Conservation (phyloP, 2,888 invertebrate genomes). For the Agrochola lota region DNA sequence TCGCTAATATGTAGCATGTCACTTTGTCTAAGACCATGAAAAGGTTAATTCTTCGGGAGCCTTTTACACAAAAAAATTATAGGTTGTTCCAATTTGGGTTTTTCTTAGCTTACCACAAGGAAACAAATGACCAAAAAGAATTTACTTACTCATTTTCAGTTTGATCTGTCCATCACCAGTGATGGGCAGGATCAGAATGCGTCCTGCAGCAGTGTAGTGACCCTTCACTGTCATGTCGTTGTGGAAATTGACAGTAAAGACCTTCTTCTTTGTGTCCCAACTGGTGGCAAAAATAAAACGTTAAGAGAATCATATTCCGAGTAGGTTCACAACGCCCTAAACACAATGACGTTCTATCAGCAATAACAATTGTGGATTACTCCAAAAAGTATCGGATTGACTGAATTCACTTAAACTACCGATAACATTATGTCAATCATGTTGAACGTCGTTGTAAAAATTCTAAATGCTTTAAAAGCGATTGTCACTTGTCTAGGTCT, state of each 20-base stretch:
- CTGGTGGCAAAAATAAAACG: slow-evolving; percentile 9
- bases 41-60: neutral
- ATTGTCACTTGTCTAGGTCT: no score
- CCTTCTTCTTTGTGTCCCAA: slow-evolving; percentile 58
- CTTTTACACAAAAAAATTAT: no score
- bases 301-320: no score
- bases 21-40: neutral
- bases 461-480: no score
- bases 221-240: slow-evolving; percentile 56
- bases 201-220: slow-evolving; percentile 72
- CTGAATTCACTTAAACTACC: no score
- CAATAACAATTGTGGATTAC: neutral
- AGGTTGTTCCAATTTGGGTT: no score
- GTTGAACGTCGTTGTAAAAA: no score
- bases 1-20: no score
- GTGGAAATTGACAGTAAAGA: slow-evolving; percentile 46
- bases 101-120: neutral
- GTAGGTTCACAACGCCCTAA: neutral
- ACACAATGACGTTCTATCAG: neutral
- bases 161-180: slow-evolving; percentile 72
- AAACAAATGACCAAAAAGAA: neutral
- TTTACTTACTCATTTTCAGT: slow-evolving; percentile 66
- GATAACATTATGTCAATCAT: neutral
- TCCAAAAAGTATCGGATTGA: neutral
- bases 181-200: slow-evolving; percentile 71